phyloP scores from a whole-genome alignment of 2,113 vertebrate genomes.

The Peromyscus polionotus region DNA sequence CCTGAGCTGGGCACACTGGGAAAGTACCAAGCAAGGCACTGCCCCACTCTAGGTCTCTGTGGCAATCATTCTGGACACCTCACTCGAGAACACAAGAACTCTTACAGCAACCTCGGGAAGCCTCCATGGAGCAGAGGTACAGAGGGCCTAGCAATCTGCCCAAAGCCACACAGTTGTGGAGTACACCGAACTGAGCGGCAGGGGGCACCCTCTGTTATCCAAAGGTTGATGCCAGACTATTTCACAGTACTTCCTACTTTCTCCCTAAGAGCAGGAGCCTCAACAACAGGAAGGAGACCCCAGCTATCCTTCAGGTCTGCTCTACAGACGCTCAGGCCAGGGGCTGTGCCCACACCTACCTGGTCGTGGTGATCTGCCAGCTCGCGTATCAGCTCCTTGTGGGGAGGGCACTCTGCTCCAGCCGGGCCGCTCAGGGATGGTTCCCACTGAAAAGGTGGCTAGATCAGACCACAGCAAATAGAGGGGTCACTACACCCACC shows the following conservation, averaged over 20 bases:
- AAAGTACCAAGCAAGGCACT: too few species aligned
- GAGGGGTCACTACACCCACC: rapidly evolving
- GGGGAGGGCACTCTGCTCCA: slow-evolving; percentile 87
- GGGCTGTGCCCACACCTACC: slow-evolving; percentile 70
- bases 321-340: neutral
- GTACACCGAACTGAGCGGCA: neutral
- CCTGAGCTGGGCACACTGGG: neutral
- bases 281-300: neutral
- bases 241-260: neutral
- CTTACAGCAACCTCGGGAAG: neutral
- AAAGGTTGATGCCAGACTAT: neutral
- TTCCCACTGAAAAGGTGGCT: slow-evolving; percentile 88
- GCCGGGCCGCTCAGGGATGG: slow-evolving; percentile 90
- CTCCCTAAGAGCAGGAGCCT: neutral
- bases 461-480: neutral
- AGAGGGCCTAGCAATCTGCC: neutral
- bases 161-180: neutral
- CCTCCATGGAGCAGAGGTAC: neutral
- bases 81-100: neutral
- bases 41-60: too few species aligned
- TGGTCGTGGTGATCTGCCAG: slow-evolving; percentile 81
- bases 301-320: neutral
- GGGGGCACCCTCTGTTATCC: too few species aligned
- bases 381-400: slow-evolving; percentile 86
- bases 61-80: too few species aligned